phyloP scores from a whole-genome alignment of 2,888 invertebrate species.

The Pyrgus malvae region DNA sequence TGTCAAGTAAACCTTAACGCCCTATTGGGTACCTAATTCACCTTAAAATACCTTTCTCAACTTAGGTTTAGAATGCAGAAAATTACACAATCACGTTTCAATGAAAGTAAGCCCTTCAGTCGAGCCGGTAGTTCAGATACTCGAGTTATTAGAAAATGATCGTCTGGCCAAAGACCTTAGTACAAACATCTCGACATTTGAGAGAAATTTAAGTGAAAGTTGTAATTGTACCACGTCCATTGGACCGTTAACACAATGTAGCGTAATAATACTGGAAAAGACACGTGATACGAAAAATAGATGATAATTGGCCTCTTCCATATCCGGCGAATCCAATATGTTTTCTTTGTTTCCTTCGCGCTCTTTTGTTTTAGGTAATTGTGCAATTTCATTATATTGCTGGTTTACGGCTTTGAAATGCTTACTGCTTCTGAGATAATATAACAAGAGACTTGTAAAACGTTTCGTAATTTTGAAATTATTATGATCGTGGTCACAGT shows the following conservation, averaged over 20 bases:
- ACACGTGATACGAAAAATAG: conserved; percentile 34
- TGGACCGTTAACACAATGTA: conserved; percentile 50
- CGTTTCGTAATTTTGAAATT: too few species aligned
- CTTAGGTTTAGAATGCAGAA: too few species aligned
- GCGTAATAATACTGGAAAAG: conserved; percentile 11
- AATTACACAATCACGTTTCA: neutral
- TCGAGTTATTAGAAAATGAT: conserved; percentile 10
- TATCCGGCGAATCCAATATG: conserved; percentile 25
- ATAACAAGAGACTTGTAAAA: too few species aligned
- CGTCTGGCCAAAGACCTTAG: conserved; percentile 22
- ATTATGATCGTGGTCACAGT: too few species aligned
- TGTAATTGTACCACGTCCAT: conserved; percentile 38
- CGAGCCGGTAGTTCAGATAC: neutral
- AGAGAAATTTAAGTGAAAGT: conserved; percentile 54
- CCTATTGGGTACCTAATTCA: too few species aligned
- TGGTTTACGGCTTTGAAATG: neutral
- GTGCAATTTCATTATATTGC: neutral
- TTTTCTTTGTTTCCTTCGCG: neutral
- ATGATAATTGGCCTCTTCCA: conserved; percentile 30
- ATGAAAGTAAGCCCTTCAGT: conserved; percentile 12
- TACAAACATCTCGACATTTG: conserved; percentile 32
- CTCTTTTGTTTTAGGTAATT: neutral
- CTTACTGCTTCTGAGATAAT: too few species aligned
- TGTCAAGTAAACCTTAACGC: too few species aligned
- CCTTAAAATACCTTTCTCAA: too few species aligned